Percentiles rank a stretch among this genome's conserved stretches.
Evolutionary conservation across 2,113 vertebrate genomes (phyloP).

Genomic region (Mus musculus): GRCm39 chr16:78237001-78237500

Average conservation of each 20-base stretch:
- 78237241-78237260: fast-evolving
- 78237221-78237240: background rate
- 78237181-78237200: background rate
- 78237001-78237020: background rate
- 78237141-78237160: background rate
- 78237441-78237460: background rate
- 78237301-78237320: background rate
- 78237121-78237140: background rate
- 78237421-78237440: background rate
- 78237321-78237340: background rate
- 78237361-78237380: too few relatives aligned
- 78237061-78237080: background rate
- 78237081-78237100: background rate
- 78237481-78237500: background rate
- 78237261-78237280: too few relatives aligned
- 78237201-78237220: background rate
- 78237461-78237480: background rate
- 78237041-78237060: background rate
- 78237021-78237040: background rate
- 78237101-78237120: background rate
- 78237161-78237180: background rate
- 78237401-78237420: background rate
- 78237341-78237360: background rate
- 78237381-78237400: background rate
- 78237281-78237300: background rate